Evolutionary conservation across 2,888 invertebrate genomes (phyloP).

Genomic region (Cheilosia vernalis): DNA sequence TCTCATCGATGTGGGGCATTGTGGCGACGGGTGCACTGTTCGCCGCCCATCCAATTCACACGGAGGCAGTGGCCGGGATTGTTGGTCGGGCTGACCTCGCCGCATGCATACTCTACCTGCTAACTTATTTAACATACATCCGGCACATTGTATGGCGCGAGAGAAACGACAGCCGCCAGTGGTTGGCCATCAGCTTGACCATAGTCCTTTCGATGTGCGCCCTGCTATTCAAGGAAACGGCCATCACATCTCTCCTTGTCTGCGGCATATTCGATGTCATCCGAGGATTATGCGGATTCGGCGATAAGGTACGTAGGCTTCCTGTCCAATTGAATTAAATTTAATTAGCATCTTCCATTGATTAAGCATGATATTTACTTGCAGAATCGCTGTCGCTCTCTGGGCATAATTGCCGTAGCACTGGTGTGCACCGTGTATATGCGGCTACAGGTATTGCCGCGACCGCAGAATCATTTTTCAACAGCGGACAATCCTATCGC

Average conservation of each 20-base stretch:
- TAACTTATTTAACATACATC: constrained; percentile 93
- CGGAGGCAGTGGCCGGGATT: constrained; percentile 97
- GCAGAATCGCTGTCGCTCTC: constrained; percentile 89
- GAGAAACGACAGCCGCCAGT: constrained; percentile 83
- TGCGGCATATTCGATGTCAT: constrained; percentile 95
- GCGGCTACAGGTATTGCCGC: constrained; percentile 91
- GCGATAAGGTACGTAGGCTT: constrained; percentile 84
- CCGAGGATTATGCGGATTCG: constrained; percentile 83
- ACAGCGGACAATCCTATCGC: constrained; percentile 98
- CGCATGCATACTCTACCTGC: constrained; percentile 94
- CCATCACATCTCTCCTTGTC: constrained; percentile 94
- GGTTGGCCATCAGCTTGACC: constrained; percentile 86
- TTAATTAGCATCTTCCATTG: constrained; percentile 72
- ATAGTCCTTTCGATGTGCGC: constrained; percentile 89
- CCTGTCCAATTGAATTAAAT: constrained; percentile 67
- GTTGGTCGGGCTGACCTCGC: constrained; percentile 98
- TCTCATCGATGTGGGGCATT: constrained; percentile 88
- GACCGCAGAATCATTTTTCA: constrained; percentile 89
- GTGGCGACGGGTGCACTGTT: constrained; percentile 93
- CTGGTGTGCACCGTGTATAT: constrained; percentile 89
- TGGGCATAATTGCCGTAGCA: constrained; percentile 88
- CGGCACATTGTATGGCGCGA: constrained; percentile 89
- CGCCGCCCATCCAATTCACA: constrained; percentile 97
- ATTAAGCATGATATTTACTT: constrained; percentile 61
- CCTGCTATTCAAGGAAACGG: constrained; percentile 97